Evolutionary conservation across 2,888 invertebrate species (phyloP), one percentile per base, ranked within the genome.

Genomic region (Macrophya alboannulata): DNA sequence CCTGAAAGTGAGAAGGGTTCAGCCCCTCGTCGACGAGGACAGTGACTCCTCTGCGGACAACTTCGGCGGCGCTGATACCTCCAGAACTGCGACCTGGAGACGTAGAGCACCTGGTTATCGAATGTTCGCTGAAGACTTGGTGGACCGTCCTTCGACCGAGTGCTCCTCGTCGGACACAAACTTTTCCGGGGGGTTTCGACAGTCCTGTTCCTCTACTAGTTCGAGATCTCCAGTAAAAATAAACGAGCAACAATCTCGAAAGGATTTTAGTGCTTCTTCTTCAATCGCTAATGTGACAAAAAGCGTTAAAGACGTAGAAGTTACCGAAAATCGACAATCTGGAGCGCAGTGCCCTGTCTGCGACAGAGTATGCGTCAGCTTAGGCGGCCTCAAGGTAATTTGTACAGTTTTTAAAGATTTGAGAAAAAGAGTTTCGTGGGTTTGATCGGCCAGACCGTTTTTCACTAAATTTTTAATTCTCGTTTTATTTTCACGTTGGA

Each of bases 271-370:
- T 25, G 0, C 12, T 21, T 45, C 40, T 40, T 15, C 40, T 71
- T 40, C 21, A 17, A n/a, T 40, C 9, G 17, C 40, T 6, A 12
- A 25, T 17, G 40, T 17, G 17, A n/a, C 37, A 71, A 17, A 17
- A 37, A 37, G n/a, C 40, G 15, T 1, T 1, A n/a, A n/a, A 8
- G 4, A 71, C 15, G 17, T 10, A 4, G 74, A 25, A 48, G 48
- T 25, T 1, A 6, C 31, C 1, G 9, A 17, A 51, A 37, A 17
- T 21, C n/a, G 25, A 12, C 10, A n/a, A 55, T 37, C 55, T 9
- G 55, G 31, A 37, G 15, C 9, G 21, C 15, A 55, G 37, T 77
- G 77, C 17, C 81, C 81, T 4, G n/a, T 81, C n/a, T 81, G 81
- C 17, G n/a, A 62, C 5, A 81, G 25, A 43, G 17, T 81, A 45